Conservation (phyloP, 2,797 vertebrate genomes). For the Anomalospiza imberbis region DNA sequence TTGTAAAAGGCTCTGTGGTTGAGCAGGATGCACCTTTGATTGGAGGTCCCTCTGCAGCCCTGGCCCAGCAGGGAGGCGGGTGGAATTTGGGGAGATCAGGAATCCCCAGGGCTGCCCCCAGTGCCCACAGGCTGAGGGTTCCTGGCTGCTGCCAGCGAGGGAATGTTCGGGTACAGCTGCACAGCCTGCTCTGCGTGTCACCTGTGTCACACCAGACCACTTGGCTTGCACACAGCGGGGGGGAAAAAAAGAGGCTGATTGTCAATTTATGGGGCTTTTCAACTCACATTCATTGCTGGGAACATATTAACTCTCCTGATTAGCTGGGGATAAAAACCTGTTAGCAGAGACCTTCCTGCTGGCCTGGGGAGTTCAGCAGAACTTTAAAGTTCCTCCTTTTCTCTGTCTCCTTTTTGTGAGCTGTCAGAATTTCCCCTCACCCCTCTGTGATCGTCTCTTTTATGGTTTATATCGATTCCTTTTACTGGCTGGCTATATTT, state of each 20-base stretch:
- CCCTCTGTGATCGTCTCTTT: not conserved
- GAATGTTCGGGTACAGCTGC: not conserved
- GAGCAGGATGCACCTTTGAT: not conserved
- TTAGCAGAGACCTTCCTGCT: not conserved
- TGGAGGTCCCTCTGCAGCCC: not conserved
- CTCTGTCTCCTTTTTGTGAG: not conserved
- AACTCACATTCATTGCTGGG: not conserved
- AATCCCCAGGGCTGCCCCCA: not conserved
- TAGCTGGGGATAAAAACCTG: not conserved
- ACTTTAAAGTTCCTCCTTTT: not conserved
- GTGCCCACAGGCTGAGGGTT: not conserved
- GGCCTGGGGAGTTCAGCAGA: not conserved
- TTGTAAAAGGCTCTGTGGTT: not conserved
- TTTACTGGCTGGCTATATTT: not conserved
- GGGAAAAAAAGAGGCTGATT: not conserved
- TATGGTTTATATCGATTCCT: not conserved
- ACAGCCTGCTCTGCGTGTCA: not conserved
- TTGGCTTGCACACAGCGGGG: not conserved
- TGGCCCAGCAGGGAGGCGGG: not conserved
- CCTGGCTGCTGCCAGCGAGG: not conserved
- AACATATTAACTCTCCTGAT: not conserved
- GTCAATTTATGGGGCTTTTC: not conserved
- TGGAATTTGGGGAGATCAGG: not conserved
- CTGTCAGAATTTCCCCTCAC: not conserved
- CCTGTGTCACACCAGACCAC: not conserved